phyloP scores from a whole-genome alignment of 2,797 vertebrate genomes.

The Oreortyx pictus region DNA sequence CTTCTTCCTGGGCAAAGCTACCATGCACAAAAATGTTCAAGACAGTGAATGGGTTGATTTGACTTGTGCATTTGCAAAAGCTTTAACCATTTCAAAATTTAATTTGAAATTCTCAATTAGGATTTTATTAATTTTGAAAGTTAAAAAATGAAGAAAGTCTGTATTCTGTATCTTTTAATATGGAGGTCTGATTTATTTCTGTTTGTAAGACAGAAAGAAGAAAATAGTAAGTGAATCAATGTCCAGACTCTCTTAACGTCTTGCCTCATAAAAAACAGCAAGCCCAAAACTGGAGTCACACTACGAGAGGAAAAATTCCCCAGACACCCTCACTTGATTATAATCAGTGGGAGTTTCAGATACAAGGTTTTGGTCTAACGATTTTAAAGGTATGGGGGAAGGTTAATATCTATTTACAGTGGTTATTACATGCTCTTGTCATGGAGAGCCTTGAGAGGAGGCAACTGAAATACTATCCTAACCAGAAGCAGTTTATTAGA shows the following conservation, averaged over 20 bases:
- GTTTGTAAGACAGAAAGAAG: not conserved
- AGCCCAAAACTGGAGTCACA: not conserved
- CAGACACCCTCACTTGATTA: not conserved
- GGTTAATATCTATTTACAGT: slow-evolving; percentile 2
- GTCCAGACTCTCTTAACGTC: not conserved
- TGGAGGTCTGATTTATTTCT: not conserved
- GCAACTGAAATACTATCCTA: not conserved
- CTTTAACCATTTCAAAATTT: not conserved
- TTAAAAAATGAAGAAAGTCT: not conserved
- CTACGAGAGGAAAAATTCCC: not conserved
- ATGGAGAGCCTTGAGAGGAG: not conserved
- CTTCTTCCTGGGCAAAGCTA: not conserved
- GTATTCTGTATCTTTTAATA: not conserved
- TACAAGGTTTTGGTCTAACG: not conserved
- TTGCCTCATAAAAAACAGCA: not conserved
- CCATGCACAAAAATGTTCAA: rapidly evolving
- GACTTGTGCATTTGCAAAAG: not conserved
- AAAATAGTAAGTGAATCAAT: not conserved
- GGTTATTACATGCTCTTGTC: not conserved
- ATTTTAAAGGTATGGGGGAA: slow-evolving; percentile 3
- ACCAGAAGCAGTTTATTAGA: not conserved
- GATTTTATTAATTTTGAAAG: not conserved
- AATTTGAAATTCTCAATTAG: not conserved
- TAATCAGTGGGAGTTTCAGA: not conserved
- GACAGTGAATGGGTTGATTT: not conserved